Base-by-base conservation (phyloP, 2,113 vertebrate genomes). In the Macrotus californicus region DNA sequence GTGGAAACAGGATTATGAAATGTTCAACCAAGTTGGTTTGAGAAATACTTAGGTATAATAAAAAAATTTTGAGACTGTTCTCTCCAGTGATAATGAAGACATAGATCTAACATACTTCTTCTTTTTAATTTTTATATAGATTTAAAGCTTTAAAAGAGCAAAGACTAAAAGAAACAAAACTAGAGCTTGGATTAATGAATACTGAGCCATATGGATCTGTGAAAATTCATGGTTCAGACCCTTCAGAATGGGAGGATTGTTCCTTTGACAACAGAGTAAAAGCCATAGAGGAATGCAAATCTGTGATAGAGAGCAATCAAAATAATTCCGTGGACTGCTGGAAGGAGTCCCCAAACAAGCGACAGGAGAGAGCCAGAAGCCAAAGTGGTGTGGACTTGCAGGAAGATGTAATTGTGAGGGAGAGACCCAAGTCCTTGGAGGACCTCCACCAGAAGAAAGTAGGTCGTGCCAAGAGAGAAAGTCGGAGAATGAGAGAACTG, bases 401-500 rank as follows among this genome's bases (percentile, higher is more conserved):
- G 92, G 97, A 97, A 96, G 98, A 98, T 54, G 98, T 99, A 1
- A 69, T 98, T 5, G 98, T 99, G 48, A 98, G 99, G 97, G 99
- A 99, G 93, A 98, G 98, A 96, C 97, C 98, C 50, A 99, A 99
- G 85, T 98, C 98, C 0, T 79, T 98, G 80, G 99, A 99, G 21
- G 99, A 99, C 93, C 98, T 99, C 83, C 98, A 98, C 96, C 99
- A 99, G 96, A 99, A 99, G 94, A 99, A 98, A 97, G 98, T 98
- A 59, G 98, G 98, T 10, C 98, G 99, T 64, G 99, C 99, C 92
- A 99, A 99, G 97, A 98, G 99, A 91, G 99, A 99, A 97, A 99
- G 99, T 91, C 98, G 99, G 75, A 98, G 99, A 94, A 99, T 99
- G 99, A 98, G 99, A 86, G 99, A 99, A 88, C 95, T 99, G 94